These are phyloP conservation scores for Itoplectis maculator DNA, from an alignment of 2,888 invertebrate genomes.

Conservation along the genomic window DNA sequence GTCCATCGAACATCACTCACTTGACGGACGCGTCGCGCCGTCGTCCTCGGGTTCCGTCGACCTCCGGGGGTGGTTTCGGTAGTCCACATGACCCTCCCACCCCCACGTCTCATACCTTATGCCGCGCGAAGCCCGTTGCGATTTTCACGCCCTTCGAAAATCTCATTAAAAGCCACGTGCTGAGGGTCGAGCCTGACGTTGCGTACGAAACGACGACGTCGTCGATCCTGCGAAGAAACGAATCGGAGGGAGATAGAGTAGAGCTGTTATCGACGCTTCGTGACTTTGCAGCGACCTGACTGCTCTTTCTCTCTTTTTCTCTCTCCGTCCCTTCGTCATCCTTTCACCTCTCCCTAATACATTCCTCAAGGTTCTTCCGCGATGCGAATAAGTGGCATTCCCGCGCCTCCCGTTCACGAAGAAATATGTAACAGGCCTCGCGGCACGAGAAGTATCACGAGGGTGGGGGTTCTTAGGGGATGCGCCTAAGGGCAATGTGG, in stretches of 20 bases:
- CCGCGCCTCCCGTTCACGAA: neutral
- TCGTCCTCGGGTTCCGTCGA: neutral
- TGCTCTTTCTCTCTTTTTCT: neutral
- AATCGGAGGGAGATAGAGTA: neutral
- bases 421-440: constrained; percentile 44
- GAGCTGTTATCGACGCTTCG: constrained; percentile 35
- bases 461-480: neutral
- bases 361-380: constrained; percentile 15
- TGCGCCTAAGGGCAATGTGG: constrained; percentile 18
- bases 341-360: neutral
- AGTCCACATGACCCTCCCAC: constrained; percentile 6
- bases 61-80: constrained; percentile 7
- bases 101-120: neutral
- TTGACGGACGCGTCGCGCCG: constrained; percentile 22
- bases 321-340: too few species aligned
- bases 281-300: constrained; percentile 37
- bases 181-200: neutral
- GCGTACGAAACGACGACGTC: constrained; percentile 13
- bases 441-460: constrained; percentile 5
- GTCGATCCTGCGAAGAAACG: constrained; percentile 13
- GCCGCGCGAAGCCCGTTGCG: neutral
- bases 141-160: constrained; percentile 47
- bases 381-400: constrained; percentile 20
- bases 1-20: constrained; percentile 55
- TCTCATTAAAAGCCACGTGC: constrained; percentile 34